Base-by-base conservation (phyloP, 2,888 invertebrate species). In the Plebejus argus region DNA sequence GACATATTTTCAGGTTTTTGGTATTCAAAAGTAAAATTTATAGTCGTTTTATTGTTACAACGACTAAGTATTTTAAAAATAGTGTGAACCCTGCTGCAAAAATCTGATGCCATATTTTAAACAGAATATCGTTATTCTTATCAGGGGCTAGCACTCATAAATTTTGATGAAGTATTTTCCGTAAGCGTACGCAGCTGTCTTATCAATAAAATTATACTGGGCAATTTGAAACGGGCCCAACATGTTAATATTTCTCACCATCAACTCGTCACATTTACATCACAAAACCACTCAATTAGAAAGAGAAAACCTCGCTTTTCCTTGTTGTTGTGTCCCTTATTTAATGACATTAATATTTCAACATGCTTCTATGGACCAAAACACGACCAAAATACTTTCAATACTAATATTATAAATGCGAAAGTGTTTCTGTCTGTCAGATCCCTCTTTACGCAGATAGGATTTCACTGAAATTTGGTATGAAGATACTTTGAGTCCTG, bases 271-370 rank as follows among this genome's bases (percentile, higher is more conserved):
- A 45, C 72, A 72, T 72, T 72, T 72, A 72, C 72, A 72, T 72
- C 12, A 72, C 45, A 72, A 72, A 10, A 45, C 23, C 72, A 45
- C 45, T 23, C 45, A 45, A 72, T 72, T 72, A 45, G 45, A 39
- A 72, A 72, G 72, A 72, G 72, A 72, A 72, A 72, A 66, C 33
- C 28, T 66, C 66, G 28, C 66, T 28, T 66, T 28, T 66, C 66
- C 15, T 28, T 53, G 15, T 53, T 3, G 18, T 53, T 53, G 18
- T 53, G 53, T 53, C 53, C 53, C 53, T 53, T 53, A 18, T 18
- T 5, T 53, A 18, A 53, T 18, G 18, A 18, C 18, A 18, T 53
- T 53, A 15, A 53, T 53, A 53, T 53, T 49, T 49, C 15, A 15
- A 49, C 49, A 49, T 39, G 10, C 2, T 49, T 49, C 49, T 49